A percentile compares a stretch with the other conserved stretches of the same genome.
Conservation (phyloP, 1,140 invertebrate genomes). For the Habropoda laboriosa region DNA sequence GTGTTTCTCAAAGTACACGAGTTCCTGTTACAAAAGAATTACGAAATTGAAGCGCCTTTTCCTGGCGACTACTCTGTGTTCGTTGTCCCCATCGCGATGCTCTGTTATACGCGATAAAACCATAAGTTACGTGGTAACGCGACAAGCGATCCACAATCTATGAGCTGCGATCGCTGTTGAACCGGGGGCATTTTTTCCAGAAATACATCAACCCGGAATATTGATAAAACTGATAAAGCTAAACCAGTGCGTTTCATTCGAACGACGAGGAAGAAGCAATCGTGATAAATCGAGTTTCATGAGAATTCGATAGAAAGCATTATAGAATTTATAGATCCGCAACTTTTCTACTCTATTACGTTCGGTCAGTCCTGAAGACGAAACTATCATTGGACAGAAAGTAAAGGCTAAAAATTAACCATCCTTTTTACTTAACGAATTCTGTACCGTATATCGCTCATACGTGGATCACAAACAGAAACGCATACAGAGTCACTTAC, state of each 20-base stretch:
- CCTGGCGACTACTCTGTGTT: neutral
- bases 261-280: too few species aligned
- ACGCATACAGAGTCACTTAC: too few species aligned
- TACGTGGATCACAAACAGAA: too few species aligned
- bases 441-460: too few species aligned
- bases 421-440: too few species aligned
- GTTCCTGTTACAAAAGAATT: slow-evolving; percentile 40
- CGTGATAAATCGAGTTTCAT: neutral
- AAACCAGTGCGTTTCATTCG: neutral
- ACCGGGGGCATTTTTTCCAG: too few species aligned
- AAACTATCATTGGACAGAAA: neutral
- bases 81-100: neutral
- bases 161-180: neutral
- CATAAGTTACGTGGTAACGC: slow-evolving; percentile 14
- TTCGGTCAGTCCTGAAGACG: neutral
- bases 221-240: neutral
- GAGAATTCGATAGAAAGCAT: too few species aligned
- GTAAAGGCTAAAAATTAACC: too few species aligned
- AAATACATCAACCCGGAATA: neutral
- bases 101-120: neutral
- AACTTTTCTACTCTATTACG: neutral
- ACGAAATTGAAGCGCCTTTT: slow-evolving; percentile 26
- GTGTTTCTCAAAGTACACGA: slow-evolving; percentile 27
- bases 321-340: neutral
- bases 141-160: neutral